Conservation (phyloP, 2,797 vertebrate genomes). For the Scomberomorus guttatus region DNA sequence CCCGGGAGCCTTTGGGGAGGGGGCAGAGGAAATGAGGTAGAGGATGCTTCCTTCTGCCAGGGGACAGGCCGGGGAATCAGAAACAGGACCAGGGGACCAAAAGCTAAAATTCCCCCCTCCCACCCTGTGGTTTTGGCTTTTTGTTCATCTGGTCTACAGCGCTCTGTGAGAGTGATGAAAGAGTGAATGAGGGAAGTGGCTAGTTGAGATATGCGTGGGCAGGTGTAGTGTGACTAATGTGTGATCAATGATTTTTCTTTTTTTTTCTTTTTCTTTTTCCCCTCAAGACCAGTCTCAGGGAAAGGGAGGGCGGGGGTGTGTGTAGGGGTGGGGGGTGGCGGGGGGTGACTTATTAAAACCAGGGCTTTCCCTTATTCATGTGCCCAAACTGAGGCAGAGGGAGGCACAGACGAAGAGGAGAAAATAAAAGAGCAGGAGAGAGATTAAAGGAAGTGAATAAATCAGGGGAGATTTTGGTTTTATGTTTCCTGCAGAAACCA, state of each 20-base stretch:
- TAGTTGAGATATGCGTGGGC: constrained; percentile 66
- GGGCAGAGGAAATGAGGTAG: constrained; percentile 67
- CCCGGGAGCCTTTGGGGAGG: constrained; percentile 55
- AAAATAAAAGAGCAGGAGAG: constrained; percentile 65
- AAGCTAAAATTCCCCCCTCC: constrained; percentile 15
- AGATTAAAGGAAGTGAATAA: constrained; percentile 75
- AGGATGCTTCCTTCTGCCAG: constrained; percentile 57
- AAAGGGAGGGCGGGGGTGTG: constrained; percentile 21
- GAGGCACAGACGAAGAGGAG: constrained; percentile 34
- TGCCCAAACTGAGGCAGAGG: constrained; percentile 53
- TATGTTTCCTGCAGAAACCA: constrained; percentile 67
- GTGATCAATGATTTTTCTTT: constrained; percentile 68
- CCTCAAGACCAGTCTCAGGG: constrained; percentile 52
- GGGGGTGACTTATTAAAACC: constrained; percentile 62
- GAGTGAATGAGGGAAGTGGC: constrained; percentile 53
- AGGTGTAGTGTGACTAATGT: constrained; percentile 79
- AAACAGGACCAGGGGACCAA: constrained; percentile 30
- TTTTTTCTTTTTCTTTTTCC: constrained; percentile 12
- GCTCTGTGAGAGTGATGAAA: constrained; percentile 47
- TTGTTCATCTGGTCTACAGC: constrained; percentile 37
- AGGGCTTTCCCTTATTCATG: constrained; percentile 69
- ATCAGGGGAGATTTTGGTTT: constrained; percentile 64
- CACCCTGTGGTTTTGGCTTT: constrained; percentile 23
- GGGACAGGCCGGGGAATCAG: constrained; percentile 46
- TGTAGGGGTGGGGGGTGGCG: neutral